These are phyloP conservation scores for Acleris emargana DNA, from an alignment of 2,888 invertebrate genomes.

Conservation along the genomic window DNA sequence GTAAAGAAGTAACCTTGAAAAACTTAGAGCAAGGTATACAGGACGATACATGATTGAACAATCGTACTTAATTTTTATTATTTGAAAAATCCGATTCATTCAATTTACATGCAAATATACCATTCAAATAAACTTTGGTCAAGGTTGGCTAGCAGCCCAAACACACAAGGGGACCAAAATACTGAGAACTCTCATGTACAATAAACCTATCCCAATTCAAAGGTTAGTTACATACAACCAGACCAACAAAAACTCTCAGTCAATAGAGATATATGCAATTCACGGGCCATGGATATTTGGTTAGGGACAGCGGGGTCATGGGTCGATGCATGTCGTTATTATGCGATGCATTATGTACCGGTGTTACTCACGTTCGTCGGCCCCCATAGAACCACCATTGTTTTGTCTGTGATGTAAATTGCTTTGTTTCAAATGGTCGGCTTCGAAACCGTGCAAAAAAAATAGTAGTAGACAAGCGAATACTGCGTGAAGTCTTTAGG, in stretches of 20 bases:
- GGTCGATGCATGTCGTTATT: constrained; percentile 53
- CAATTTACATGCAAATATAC: constrained; percentile 25
- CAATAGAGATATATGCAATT: background rate
- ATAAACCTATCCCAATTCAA: background rate
- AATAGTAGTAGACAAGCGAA: too few relatives aligned
- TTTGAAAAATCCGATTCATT: constrained; percentile 17
- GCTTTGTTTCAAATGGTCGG: background rate
- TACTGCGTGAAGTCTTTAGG: too few relatives aligned
- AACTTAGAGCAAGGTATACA: background rate
- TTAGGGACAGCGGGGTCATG: constrained; percentile 48
- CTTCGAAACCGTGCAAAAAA: too few relatives aligned
- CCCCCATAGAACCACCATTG: constrained; percentile 14
- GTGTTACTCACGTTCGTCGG: constrained; percentile 17
- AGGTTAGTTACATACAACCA: background rate
- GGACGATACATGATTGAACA: background rate
- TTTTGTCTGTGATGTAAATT: background rate
- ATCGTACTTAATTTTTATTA: background rate
- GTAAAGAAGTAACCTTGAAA: background rate
- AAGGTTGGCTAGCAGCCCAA: constrained; percentile 61
- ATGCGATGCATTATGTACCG: constrained; percentile 45
- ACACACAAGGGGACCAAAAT: constrained; percentile 52
- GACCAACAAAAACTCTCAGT: background rate
- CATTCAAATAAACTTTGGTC: constrained; percentile 42
- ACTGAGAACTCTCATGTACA: background rate
- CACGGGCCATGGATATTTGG: constrained; percentile 9